phyloP scores from a whole-genome alignment of 2,113 vertebrate genomes.

The Halcyon malimbica region DNA sequence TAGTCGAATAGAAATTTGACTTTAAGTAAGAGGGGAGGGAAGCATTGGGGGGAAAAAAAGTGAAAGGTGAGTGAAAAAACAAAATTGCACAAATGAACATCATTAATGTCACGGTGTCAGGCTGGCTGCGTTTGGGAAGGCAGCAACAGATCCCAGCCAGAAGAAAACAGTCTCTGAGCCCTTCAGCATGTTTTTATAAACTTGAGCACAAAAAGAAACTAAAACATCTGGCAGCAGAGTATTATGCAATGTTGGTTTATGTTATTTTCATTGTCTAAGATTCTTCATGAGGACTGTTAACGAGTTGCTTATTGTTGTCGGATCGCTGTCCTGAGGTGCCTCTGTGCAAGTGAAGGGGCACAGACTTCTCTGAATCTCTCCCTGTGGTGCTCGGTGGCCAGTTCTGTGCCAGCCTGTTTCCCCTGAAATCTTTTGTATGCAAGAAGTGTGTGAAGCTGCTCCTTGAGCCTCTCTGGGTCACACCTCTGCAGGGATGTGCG shows the following conservation, averaged over 20 bases:
- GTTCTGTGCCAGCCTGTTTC: neutral
- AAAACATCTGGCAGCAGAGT: conserved; percentile 50
- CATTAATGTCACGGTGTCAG: neutral
- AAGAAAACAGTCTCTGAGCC: neutral
- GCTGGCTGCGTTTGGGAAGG: neutral
- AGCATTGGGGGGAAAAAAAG: neutral
- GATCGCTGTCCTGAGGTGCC: neutral
- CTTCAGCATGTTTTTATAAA: conserved; percentile 43
- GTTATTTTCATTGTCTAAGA: conserved; percentile 23
- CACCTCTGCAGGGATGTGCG: neutral
- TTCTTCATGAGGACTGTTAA: neutral
- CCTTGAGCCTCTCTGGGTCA: neutral
- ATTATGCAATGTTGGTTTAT: conserved; percentile 42
- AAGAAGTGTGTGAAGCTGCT: neutral
- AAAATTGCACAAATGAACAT: neutral
- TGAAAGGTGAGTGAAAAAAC: neutral
- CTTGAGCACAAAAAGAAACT: conserved; percentile 33
- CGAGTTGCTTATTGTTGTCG: neutral
- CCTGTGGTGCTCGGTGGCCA: neutral
- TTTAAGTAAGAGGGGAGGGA: neutral
- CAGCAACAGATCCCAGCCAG: neutral
- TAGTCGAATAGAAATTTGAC: neutral
- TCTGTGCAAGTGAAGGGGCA: neutral
- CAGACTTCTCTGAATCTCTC: neutral
- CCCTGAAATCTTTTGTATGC: neutral